phyloP scores from a whole-genome alignment of 2,888 invertebrate species.

The Theretra japonica region DNA sequence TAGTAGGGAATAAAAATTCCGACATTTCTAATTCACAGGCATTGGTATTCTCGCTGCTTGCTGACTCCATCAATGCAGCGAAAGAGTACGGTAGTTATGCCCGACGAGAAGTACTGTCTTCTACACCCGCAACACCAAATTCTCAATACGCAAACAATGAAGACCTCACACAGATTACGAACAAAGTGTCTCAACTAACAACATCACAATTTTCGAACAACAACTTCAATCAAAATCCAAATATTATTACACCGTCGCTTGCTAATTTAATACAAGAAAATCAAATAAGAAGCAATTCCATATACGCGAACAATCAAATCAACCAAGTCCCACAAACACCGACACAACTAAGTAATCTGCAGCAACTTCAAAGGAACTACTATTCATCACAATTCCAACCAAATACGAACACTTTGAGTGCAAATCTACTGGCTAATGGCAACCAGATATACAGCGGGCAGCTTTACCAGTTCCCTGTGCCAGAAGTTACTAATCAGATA shows the following conservation, averaged over 20 bases:
- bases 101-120: conserved; percentile 59
- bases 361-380: conserved; percentile 38
- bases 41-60: conserved; percentile 75
- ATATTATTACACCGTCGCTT: not conserved
- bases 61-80: conserved; percentile 76
- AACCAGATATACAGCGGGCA: conserved; percentile 75
- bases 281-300: conserved; percentile 10
- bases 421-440: conserved; percentile 46
- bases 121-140: conserved; percentile 56
- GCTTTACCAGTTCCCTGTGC: conserved; percentile 74
- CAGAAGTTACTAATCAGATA: conserved; percentile 71
- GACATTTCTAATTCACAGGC: conserved; percentile 81
- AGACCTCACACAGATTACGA: conserved; percentile 63
- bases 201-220: conserved; percentile 64
- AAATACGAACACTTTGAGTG: conserved; percentile 35
- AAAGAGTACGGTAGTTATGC: conserved; percentile 72
- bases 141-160: conserved; percentile 63
- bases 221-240: conserved; percentile 15
- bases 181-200: conserved; percentile 71
- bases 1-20: conserved; percentile 65
- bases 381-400: conserved; percentile 51
- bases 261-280: conserved; percentile 18
- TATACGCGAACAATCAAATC: conserved; percentile 13
- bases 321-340: conserved; percentile 29
- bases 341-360: conserved; percentile 35